These are phyloP conservation scores for Lasioglossum zephyrum DNA, from an alignment of 2,888 invertebrate species.

Conservation along the genomic window DNA sequence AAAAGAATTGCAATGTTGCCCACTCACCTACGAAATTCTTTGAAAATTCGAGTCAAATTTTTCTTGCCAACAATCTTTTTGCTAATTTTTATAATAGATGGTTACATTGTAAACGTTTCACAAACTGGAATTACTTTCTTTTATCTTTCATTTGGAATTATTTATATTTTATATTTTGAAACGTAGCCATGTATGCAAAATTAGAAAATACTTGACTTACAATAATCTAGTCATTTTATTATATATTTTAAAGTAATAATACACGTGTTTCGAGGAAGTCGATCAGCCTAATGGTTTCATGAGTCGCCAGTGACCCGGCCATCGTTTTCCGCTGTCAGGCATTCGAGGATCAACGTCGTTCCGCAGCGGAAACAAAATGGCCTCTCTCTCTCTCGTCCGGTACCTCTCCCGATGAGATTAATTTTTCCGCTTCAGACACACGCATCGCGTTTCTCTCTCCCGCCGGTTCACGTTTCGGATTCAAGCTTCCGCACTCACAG, in stretches of 20 bases:
- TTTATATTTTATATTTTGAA: neutral
- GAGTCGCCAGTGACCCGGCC: neutral
- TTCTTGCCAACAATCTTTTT: neutral
- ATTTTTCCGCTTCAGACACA: conserved; percentile 26
- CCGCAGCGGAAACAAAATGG: conserved; percentile 2
- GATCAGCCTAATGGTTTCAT: neutral
- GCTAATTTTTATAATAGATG: neutral
- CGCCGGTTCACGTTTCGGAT: conserved; percentile 30
- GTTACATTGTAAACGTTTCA: neutral
- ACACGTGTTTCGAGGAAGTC: neutral
- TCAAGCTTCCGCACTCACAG: conserved; percentile 8
- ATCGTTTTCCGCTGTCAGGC: neutral
- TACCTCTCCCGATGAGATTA: conserved; percentile 39
- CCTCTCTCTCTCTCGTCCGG: conserved; percentile 22
- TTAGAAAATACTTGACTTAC: too few relatives aligned
- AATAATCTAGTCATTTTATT: too few relatives aligned
- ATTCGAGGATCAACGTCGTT: neutral
- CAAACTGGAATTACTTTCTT: neutral
- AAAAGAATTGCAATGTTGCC: neutral
- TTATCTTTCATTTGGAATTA: neutral
- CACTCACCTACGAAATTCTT: neutral
- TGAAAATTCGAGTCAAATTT: neutral
- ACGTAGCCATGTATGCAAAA: too few relatives aligned
- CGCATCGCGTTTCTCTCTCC: neutral
- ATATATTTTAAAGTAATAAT: neutral